phyloP scores from a whole-genome alignment of 2,888 invertebrate species.

The Lobophora halterata region DNA sequence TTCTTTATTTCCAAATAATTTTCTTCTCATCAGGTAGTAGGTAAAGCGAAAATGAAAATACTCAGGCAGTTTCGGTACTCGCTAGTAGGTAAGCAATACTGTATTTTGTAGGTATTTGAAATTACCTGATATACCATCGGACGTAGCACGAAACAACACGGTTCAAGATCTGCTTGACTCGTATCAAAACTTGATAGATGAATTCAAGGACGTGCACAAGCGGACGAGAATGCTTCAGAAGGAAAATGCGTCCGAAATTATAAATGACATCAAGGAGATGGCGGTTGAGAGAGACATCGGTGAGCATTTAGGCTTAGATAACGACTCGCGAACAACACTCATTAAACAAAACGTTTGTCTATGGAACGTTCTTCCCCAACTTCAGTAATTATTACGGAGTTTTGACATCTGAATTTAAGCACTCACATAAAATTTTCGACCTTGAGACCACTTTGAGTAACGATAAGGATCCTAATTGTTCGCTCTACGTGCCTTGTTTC shows the following conservation, averaged over 20 bases:
- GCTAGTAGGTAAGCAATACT: background rate
- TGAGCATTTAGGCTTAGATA: conserved; percentile 50
- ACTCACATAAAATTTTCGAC: conserved; percentile 27
- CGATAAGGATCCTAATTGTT: conserved; percentile 29
- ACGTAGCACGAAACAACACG: conserved; percentile 87
- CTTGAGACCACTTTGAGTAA: conserved; percentile 25
- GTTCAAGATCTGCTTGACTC: conserved; percentile 85
- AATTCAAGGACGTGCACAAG: conserved; percentile 90
- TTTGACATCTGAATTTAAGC: conserved; percentile 35
- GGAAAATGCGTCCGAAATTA: conserved; percentile 88
- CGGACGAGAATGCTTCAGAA: conserved; percentile 83
- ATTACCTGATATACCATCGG: conserved; percentile 86
- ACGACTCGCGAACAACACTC: conserved; percentile 55
- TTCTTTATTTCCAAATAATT: conserved; percentile 1
- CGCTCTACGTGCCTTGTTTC: conserved; percentile 38
- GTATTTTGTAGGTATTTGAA: conserved; percentile 63
- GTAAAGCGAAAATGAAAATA: conserved; percentile 12
- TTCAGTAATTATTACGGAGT: conserved; percentile 34
- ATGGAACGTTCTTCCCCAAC: conserved; percentile 32
- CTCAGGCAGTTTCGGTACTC: conserved; percentile 7
- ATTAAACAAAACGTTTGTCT: conserved; percentile 31
- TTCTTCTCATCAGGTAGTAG: no score
- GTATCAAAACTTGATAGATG: conserved; percentile 87
- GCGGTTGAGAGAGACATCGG: conserved; percentile 92
- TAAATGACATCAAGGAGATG: conserved; percentile 92